Evolutionary conservation across 2,797 vertebrate genomes (phyloP).

Genomic region (Chaetophractus vellerosus): DNA sequence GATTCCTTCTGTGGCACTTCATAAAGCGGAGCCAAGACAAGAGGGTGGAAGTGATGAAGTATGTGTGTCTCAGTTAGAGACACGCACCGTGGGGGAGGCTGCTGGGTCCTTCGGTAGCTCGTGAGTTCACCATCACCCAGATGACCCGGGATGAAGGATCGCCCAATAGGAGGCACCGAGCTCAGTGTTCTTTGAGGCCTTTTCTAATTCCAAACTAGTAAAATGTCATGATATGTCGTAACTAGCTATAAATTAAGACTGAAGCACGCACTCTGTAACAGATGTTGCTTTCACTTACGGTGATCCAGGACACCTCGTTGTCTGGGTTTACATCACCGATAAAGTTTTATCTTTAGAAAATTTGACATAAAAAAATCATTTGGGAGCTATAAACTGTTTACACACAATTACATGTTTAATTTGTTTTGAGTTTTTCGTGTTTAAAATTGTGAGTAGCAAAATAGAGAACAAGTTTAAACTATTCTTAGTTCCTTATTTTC

Average conservation of each 20-base stretch:
- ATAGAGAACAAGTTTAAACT: constrained; percentile 42
- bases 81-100: neutral
- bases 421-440: constrained; percentile 59
- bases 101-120: neutral
- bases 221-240: neutral
- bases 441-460: constrained; percentile 48
- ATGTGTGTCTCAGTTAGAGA: neutral
- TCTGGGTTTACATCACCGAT: constrained; percentile 25
- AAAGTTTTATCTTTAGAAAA: constrained; percentile 63
- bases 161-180: neutral
- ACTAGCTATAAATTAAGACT: constrained; percentile 56
- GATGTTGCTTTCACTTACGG: constrained; percentile 45
- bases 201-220: constrained; percentile 50
- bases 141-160: neutral
- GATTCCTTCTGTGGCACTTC: neutral
- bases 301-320: constrained; percentile 45
- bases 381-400: neutral
- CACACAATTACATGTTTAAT: neutral
- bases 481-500: constrained; percentile 19
- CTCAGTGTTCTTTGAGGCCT: neutral
- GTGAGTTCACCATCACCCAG: neutral
- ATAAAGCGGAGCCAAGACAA: neutral
- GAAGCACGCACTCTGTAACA: neutral
- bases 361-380: constrained; percentile 37
- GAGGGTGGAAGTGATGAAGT: neutral